A percentile compares a stretch with the other conserved stretches of the same genome.
Evolutionary conservation across 2,113 vertebrate genomes (phyloP).

Genomic region (Rafetus swinhoei): DNA sequence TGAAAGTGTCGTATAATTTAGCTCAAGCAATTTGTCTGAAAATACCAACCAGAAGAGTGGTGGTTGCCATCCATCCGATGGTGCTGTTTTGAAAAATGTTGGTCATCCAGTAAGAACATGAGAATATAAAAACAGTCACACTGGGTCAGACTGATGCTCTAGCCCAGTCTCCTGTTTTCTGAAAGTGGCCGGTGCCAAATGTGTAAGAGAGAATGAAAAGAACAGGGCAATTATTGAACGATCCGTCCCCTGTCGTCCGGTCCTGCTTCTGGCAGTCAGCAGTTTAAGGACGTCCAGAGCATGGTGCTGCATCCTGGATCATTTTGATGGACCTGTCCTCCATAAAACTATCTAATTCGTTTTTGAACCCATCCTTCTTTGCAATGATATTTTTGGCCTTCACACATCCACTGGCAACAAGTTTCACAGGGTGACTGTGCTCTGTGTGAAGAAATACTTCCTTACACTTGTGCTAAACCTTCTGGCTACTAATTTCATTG

Average conservation of each 20-base stretch:
- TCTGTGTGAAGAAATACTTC: too few relatives aligned
- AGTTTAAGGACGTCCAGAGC: neutral
- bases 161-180: neutral
- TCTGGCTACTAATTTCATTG: neutral
- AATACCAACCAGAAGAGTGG: neutral
- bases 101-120: neutral
- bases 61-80: neutral
- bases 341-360: neutral
- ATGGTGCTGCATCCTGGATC: too few relatives aligned
- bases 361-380: neutral
- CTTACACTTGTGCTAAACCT: too few relatives aligned
- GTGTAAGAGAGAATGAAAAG: neutral
- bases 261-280: neutral
- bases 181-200: neutral
- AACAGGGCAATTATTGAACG: neutral
- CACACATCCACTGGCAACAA: neutral
- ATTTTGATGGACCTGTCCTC: neutral
- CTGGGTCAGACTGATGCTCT: neutral
- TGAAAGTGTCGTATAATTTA: neutral
- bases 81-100: neutral
- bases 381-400: neutral
- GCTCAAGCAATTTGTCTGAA: neutral
- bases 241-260: neutral
- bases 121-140: neutral
- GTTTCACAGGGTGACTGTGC: too few relatives aligned